Conservation (phyloP, 1,140 invertebrate species). For the Drosophila nigromelanica region DNA sequence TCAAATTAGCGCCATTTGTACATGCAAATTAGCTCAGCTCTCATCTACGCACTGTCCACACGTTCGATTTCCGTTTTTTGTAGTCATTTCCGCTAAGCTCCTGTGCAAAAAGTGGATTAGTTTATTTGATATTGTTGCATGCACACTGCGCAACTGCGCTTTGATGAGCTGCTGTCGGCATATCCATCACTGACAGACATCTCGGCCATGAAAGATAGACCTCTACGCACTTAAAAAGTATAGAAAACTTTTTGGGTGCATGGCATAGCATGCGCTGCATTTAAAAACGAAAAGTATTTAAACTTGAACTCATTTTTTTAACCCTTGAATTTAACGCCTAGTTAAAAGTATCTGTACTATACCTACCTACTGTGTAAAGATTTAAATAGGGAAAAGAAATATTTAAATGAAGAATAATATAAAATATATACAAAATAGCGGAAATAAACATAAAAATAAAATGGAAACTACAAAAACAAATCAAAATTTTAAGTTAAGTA, state of each 20-base stretch:
- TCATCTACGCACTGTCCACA: slow-evolving; percentile 57
- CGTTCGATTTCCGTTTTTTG: slow-evolving; percentile 45
- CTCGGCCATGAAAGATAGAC: slow-evolving; percentile 35
- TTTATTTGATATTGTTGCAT: slow-evolving; percentile 9
- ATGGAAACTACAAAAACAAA: too few relatives aligned
- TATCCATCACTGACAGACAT: slow-evolving; percentile 5
- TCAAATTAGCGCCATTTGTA: slow-evolving; percentile 71
- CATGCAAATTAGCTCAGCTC: slow-evolving; percentile 71
- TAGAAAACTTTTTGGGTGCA: not conserved
- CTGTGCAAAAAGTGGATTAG: slow-evolving; percentile 13
- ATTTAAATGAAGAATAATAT: too few relatives aligned
- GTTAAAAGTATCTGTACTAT: not conserved
- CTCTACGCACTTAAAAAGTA: slow-evolving; percentile 12
- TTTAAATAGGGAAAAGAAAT: too few relatives aligned
- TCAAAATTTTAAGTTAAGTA: too few relatives aligned
- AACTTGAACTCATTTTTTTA: too few relatives aligned
- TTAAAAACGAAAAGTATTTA: not conserved
- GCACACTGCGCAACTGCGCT: not conserved
- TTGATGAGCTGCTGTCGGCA: too few relatives aligned
- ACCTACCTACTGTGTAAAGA: too few relatives aligned
- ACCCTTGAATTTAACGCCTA: not conserved
- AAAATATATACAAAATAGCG: too few relatives aligned
- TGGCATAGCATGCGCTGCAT: too few relatives aligned
- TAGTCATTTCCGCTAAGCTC: slow-evolving; percentile 52
- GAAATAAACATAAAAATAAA: too few relatives aligned